Percentiles rank a stretch among this genome's conserved stretches.
Conservation (phyloP, 2,113 vertebrate species). For the Oncorhynchus nerka region DNA sequence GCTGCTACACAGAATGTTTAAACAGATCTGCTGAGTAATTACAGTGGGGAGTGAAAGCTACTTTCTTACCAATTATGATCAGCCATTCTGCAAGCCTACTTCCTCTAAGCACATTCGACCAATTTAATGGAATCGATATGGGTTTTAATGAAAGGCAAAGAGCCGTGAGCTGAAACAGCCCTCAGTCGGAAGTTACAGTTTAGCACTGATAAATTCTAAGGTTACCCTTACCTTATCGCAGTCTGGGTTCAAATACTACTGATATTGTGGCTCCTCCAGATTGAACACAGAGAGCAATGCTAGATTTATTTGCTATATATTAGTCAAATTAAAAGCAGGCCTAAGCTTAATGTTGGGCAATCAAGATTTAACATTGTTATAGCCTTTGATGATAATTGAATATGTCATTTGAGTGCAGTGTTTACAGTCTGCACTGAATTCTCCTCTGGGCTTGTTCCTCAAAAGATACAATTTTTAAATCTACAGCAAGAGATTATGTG, state of each 20-base stretch:
- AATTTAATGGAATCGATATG: slow-evolving; percentile 1
- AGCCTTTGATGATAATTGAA: background rate
- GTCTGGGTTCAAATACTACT: too few species aligned
- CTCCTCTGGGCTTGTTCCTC: too few species aligned
- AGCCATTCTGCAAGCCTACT: background rate
- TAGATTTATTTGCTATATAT: too few species aligned
- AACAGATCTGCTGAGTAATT: background rate
- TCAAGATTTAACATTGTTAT: background rate
- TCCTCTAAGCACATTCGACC: background rate
- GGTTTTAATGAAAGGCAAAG: background rate
- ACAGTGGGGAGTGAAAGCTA: slow-evolving; percentile 1
- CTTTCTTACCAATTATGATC: background rate
- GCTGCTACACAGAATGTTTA: background rate
- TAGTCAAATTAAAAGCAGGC: too few species aligned
- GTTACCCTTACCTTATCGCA: background rate
- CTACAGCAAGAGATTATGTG: too few species aligned
- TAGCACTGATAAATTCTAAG: background rate
- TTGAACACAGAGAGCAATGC: too few species aligned
- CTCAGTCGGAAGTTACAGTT: background rate
- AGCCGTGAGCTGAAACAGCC: background rate
- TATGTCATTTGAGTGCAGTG: background rate
- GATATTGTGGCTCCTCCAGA: too few species aligned
- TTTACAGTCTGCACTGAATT: too few species aligned
- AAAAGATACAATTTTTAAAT: too few species aligned
- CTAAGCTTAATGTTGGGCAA: too few species aligned